Percentiles rank a stretch among this genome's conserved stretches.
phyloP scores from a whole-genome alignment of 37 sponge, comb jelly and placozoan genomes.

The Aphrocallistes beatrix region DNA sequence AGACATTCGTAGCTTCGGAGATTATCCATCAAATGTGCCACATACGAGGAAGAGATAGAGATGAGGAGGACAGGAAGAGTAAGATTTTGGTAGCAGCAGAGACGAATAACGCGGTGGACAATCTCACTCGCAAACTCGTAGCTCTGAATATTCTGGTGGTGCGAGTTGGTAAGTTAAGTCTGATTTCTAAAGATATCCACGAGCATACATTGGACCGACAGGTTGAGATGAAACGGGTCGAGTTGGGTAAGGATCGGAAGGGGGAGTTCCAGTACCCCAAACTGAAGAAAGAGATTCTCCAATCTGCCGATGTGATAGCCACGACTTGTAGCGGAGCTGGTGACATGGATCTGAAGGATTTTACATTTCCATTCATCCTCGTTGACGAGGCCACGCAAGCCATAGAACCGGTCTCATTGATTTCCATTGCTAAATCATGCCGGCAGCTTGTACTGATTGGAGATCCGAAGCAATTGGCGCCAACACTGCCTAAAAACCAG shows the following conservation, averaged over 20 bases:
- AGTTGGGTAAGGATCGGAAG: constrained; percentile 6
- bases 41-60: neutral
- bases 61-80: neutral
- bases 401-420: constrained; percentile 40
- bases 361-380: constrained; percentile 37
- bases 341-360: constrained; percentile 26
- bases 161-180: constrained; percentile 32
- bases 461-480: constrained; percentile 50
- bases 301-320: constrained; percentile 38
- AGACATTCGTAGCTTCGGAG: constrained; percentile 49
- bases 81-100: constrained; percentile 50
- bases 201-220: constrained; percentile 34
- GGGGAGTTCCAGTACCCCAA: neutral
- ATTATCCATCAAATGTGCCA: constrained; percentile 28
- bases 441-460: constrained; percentile 51
- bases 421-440: constrained; percentile 32
- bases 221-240: constrained; percentile 30
- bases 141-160: constrained; percentile 27
- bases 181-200: constrained; percentile 28
- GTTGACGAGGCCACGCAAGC: constrained; percentile 62
- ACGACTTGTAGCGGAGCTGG: constrained; percentile 51
- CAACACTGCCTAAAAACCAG: constrained; percentile 27
- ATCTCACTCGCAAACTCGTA: constrained; percentile 33
- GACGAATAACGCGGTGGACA: constrained; percentile 65
- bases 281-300: constrained; percentile 24